Percentiles rank a stretch among this genome's conserved stretches.
These are phyloP conservation scores for Phoebastria nigripes DNA, from an alignment of 2,797 vertebrate species.

Conservation along the genomic window DNA sequence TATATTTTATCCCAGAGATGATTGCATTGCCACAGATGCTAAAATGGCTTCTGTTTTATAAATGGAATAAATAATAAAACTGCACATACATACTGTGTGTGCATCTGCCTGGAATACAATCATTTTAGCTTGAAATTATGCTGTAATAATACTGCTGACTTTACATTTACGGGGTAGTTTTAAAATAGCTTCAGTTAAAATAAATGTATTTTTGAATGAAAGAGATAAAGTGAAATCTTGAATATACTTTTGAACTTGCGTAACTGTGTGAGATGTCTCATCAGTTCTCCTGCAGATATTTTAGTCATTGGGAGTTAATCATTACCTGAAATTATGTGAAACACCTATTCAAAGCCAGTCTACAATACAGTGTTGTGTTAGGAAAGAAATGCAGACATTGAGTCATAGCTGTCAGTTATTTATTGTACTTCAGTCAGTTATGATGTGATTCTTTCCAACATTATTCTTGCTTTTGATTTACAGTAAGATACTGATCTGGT, in stretches of 20 bases:
- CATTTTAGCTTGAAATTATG: background rate
- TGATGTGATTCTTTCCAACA: background rate
- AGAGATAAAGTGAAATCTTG: background rate
- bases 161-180: background rate
- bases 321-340: constrained; percentile 50
- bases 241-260: background rate
- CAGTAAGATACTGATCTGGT: background rate
- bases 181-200: background rate
- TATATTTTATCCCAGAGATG: background rate
- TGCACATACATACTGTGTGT: background rate
- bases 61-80: background rate
- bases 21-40: background rate
- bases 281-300: constrained; percentile 38
- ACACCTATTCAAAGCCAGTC: constrained; percentile 2
- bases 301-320: constrained; percentile 68
- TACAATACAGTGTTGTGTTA: constrained; percentile 12
- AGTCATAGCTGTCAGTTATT: constrained; percentile 65
- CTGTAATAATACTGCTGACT: background rate
- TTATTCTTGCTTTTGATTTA: background rate
- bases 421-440: constrained; percentile 35
- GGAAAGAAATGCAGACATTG: constrained; percentile 65
- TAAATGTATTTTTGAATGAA: background rate
- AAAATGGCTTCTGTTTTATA: background rate
- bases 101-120: background rate
- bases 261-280: background rate